Evolutionary conservation across 2,888 invertebrate species (phyloP).

Genomic region (Kryphioiulus occultus): DNA sequence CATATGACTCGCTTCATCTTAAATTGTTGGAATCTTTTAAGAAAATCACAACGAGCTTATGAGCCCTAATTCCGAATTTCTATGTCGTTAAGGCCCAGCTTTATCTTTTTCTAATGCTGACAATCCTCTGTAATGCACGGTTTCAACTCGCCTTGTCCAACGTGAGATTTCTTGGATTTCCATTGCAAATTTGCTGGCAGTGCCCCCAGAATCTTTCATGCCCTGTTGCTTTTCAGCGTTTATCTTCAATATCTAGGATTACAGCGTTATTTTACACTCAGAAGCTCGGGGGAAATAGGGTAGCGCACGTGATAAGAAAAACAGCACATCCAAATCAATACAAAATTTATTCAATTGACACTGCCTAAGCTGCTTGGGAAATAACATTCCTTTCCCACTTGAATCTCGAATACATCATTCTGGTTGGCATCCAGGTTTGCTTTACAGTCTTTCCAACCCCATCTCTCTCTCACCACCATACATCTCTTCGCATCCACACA

Average conservation of each 20-base stretch:
- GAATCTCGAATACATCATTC: slow-evolving; percentile 41
- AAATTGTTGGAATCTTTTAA: neutral
- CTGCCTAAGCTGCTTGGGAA: slow-evolving; percentile 46
- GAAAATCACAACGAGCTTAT: neutral
- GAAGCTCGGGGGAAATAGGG: slow-evolving; percentile 38
- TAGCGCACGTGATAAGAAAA: slow-evolving; percentile 36
- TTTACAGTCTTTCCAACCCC: slow-evolving; percentile 36
- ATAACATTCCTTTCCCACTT: slow-evolving; percentile 45
- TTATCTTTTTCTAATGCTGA: neutral
- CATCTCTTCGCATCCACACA: neutral
- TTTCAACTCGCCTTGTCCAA: neutral
- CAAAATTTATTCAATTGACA: slow-evolving; percentile 45
- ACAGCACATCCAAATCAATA: slow-evolving; percentile 45
- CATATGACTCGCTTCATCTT: neutral
- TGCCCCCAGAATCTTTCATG: slow-evolving; percentile 33
- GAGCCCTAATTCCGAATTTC: neutral
- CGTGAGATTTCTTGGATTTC: neutral
- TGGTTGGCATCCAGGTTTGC: slow-evolving; percentile 36
- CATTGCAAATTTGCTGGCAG: neutral
- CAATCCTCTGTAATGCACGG: too few species aligned
- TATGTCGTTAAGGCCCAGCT: neutral
- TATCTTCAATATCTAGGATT: slow-evolving; percentile 45
- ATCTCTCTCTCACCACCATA: neutral
- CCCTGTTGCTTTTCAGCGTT: slow-evolving; percentile 42
- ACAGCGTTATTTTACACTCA: slow-evolving; percentile 47